Base-by-base conservation (phyloP, 2,797 vertebrate species). In the Acanthurus leucopareius region DNA sequence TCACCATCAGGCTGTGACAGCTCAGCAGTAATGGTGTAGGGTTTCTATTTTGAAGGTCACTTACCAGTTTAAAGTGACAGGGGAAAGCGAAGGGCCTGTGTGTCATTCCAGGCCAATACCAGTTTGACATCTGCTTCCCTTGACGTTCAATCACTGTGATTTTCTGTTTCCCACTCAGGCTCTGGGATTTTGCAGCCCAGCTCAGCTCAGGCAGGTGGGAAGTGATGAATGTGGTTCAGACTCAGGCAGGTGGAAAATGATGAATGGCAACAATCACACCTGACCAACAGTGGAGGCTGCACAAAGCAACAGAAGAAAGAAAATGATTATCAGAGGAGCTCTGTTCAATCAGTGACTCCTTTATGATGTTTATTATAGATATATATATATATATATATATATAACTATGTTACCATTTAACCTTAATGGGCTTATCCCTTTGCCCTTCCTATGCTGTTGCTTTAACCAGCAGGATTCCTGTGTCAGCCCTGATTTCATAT, bases 81-180 rank as follows among this genome's bases (percentile, higher is more conserved):
- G 72, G 85, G 69, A 81, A 82, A 88, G 86, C 62, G 20, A 79
- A 68, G 75, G 85, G 51, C 79, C 73, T 38, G 85, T 63, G 86
- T 90, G 88, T 90, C 90, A 88, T 80, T 87, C 77, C 15, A 47
- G 80, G 81, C 81, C 72, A 85, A 86, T 73, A 68, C 69, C 75
- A 79, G 81, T 87, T 92, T 91, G 92, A 92, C 91, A 90, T 80
- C 85, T 79, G 90, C 92, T 90, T 91, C 91, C 90, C 83, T 79
- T 79, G 89, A 89, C 73, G 83, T 84, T 94, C 90, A 91, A 88
- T 92, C 91, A 90, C 83, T 42, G 78, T 80, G 88, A 84, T 86
- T 87, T 91, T 78, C 76, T 68, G 75, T 87, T 89, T 84, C 84
- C 79, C 68, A 51, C 82, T 86, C 80, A 48, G 86, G 52, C 72